Percentiles rank a stretch among this genome's conserved stretches.
Evolutionary conservation across 2,113 vertebrate species (phyloP).

Genomic region (Apus apus): DNA sequence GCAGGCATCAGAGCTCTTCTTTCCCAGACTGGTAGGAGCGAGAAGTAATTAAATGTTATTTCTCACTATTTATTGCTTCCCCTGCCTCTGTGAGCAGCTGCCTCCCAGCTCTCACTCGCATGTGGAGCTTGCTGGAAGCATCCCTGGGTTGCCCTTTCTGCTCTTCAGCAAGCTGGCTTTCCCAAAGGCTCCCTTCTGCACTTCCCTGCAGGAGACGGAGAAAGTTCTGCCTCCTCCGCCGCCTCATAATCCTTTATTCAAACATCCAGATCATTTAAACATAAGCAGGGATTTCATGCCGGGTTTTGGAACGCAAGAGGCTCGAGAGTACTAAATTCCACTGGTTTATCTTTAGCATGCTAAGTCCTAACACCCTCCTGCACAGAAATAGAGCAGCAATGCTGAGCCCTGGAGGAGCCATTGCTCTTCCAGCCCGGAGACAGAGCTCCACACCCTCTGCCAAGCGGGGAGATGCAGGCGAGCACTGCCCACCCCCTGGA

Average conservation of each 20-base stretch:
- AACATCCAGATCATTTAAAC: conserved; percentile 36
- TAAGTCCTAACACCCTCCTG: neutral
- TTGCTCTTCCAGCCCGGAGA: rapidly evolving
- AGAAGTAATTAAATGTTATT: conserved; percentile 16
- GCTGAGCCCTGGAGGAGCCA: neutral
- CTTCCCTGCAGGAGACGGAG: neutral
- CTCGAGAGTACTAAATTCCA: neutral
- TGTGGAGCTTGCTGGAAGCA: neutral
- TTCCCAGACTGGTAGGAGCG: neutral
- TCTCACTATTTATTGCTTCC: neutral
- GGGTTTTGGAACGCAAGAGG: neutral
- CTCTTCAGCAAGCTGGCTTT: neutral
- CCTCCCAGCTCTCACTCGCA: neutral
- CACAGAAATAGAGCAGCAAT: neutral
- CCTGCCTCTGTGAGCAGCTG: conserved; percentile 9
- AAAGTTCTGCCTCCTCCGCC: neutral
- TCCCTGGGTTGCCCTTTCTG: neutral
- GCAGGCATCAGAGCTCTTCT: neutral
- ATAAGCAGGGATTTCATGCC: conserved; percentile 14
- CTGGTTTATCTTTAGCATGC: neutral
- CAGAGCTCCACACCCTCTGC: rapidly evolving
- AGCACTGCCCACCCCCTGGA: neutral
- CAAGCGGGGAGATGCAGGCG: rapidly evolving
- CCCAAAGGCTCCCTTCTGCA: neutral
- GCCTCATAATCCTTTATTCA: conserved; percentile 19